These are phyloP conservation scores for Nomada hirtipes DNA, from an alignment of 2,888 invertebrate genomes.

Conservation along the genomic window DNA sequence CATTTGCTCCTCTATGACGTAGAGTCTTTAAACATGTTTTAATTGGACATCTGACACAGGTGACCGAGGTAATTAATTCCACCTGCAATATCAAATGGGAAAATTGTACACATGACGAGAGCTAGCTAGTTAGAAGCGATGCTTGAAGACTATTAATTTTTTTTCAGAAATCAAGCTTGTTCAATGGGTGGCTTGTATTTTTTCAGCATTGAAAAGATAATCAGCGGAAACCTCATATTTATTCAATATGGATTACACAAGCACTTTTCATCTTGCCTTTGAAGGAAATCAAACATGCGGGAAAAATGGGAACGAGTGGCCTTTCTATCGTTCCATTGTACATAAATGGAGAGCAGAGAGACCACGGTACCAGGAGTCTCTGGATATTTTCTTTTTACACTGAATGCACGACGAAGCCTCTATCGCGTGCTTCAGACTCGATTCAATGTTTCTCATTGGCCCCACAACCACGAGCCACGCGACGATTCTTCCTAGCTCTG, in stretches of 20 bases:
- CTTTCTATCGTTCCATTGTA: neutral
- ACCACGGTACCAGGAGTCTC: neutral
- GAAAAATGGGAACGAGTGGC: neutral
- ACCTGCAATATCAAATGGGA: neutral
- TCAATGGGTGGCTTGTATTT: neutral
- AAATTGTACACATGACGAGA: neutral
- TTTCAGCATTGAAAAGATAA: neutral
- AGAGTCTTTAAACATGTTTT: neutral
- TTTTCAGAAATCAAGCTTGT: neutral
- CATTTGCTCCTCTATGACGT: neutral
- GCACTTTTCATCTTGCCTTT: neutral
- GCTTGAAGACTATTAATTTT: neutral
- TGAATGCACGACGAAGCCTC: neutral
- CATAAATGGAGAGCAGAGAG: neutral
- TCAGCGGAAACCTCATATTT: too few relatives aligned
- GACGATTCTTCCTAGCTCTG: conserved; percentile 5
- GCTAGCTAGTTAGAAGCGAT: neutral
- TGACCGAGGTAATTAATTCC: neutral
- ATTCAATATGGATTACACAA: neutral
- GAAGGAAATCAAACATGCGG: neutral
- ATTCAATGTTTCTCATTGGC: conserved; percentile 29
- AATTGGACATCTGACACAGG: neutral
- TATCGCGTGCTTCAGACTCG: conserved; percentile 14
- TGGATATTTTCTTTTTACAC: conserved; percentile 29
- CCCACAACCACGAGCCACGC: conserved; percentile 2